These are phyloP conservation scores for Coptotermes formosanus DNA, from an alignment of 1,140 invertebrate species.

Conservation along the genomic window DNA sequence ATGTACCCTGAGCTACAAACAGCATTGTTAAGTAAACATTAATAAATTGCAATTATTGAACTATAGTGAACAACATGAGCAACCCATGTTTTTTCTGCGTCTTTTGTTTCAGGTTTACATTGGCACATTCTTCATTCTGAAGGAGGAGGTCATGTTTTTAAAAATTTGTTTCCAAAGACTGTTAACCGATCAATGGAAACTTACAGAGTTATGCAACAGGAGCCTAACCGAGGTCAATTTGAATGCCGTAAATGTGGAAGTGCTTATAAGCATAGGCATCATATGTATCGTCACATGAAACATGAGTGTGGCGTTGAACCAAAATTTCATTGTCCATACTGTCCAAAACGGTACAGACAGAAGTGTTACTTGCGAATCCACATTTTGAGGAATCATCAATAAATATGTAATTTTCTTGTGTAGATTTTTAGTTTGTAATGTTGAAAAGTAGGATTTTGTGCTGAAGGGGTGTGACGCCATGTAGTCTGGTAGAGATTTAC, in stretches of 20 bases:
- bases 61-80: too few relatives aligned
- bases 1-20: too few relatives aligned
- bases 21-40: too few relatives aligned
- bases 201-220: not conserved
- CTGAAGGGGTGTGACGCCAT: too few relatives aligned
- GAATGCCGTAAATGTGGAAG: not conserved
- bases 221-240: not conserved
- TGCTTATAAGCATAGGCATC: constrained; percentile 36
- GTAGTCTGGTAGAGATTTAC: too few relatives aligned
- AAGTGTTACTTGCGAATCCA: constrained; percentile 45
- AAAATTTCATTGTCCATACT: constrained; percentile 49
- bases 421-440: too few relatives aligned
- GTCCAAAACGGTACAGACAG: constrained; percentile 46
- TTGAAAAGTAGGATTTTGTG: too few relatives aligned
- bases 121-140: not conserved
- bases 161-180: not conserved
- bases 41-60: too few relatives aligned
- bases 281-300: constrained; percentile 39
- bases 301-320: constrained; percentile 46
- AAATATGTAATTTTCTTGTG: too few relatives aligned
- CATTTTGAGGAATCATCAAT: constrained; percentile 40
- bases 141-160: not conserved
- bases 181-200: not conserved
- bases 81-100: too few relatives aligned
- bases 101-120: not conserved